Evolutionary conservation across 2,113 vertebrate genomes (phyloP).

Genomic region (Paraplagusia blochii): DNA sequence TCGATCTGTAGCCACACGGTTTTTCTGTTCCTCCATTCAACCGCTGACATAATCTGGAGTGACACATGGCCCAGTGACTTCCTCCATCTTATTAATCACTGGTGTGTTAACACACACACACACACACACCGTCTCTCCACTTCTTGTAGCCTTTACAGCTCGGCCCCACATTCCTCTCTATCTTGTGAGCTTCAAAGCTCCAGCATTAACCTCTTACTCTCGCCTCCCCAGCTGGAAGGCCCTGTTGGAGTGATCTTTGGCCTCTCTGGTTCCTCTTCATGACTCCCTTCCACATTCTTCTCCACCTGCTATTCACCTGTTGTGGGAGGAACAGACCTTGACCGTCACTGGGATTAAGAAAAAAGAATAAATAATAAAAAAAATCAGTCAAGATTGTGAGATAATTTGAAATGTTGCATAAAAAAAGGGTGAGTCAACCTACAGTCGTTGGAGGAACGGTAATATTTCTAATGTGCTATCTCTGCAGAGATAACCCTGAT

Average conservation of each 20-base stretch:
- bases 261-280: slow-evolving; percentile 12
- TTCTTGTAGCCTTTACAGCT: slow-evolving; percentile 54
- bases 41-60: slow-evolving; percentile 64
- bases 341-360: neutral
- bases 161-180: slow-evolving; percentile 45
- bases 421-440: neutral
- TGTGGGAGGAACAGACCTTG: neutral
- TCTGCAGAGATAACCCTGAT: slow-evolving; percentile 35
- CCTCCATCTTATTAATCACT: slow-evolving; percentile 64
- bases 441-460: slow-evolving; percentile 41
- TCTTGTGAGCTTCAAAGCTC: slow-evolving; percentile 40
- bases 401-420: slow-evolving; percentile 19
- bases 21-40: slow-evolving; percentile 63
- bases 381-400: slow-evolving; percentile 6
- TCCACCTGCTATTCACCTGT: slow-evolving; percentile 53
- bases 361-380: neutral
- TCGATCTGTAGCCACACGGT: slow-evolving; percentile 55
- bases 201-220: slow-evolving; percentile 2
- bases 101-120: slow-evolving; percentile 44
- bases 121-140: slow-evolving; percentile 28
- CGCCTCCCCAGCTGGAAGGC: slow-evolving; percentile 28
- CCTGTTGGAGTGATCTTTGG: slow-evolving; percentile 44
- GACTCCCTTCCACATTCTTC: slow-evolving; percentile 16
- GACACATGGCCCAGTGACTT: slow-evolving; percentile 62
- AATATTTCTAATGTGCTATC: slow-evolving; percentile 41